Percentiles rank a stretch among this genome's conserved stretches.
phyloP scores from a whole-genome alignment of 2,113 vertebrate genomes.

The Scopus umbretta region DNA sequence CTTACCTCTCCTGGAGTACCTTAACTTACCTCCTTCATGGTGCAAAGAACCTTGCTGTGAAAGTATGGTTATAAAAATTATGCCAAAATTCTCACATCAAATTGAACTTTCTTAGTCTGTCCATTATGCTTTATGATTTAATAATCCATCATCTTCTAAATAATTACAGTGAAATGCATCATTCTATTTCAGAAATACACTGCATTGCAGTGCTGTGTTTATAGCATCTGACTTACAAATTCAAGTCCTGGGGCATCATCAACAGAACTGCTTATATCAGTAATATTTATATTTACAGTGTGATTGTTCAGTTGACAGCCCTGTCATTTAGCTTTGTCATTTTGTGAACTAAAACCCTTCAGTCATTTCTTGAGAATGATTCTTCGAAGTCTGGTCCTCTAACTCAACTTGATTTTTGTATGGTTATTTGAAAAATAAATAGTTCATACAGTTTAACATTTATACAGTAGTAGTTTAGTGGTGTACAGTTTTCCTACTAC shows the following conservation, averaged over 20 bases:
- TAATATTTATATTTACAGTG: background rate
- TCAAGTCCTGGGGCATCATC: background rate
- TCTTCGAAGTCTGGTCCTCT: background rate
- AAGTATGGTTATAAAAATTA: background rate
- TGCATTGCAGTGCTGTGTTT: background rate
- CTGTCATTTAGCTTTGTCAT: background rate
- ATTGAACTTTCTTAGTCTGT: background rate
- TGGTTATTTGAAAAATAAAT: background rate
- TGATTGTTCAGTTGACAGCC: background rate
- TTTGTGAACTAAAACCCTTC: background rate
- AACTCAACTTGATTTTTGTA: background rate
- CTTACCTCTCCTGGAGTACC: background rate
- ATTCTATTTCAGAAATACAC: background rate
- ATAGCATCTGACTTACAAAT: background rate
- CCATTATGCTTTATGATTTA: background rate
- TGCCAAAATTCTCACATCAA: background rate
- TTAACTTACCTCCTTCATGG: background rate
- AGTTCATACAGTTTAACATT: background rate
- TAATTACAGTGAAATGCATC: background rate
- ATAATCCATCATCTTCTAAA: background rate
- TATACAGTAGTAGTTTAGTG: no score
- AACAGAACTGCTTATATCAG: background rate
- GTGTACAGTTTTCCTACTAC: background rate
- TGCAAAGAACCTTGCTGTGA: background rate
- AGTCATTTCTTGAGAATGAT: background rate